These are phyloP conservation scores for Babyrousa celebensis DNA, from an alignment of 2,797 vertebrate genomes.

Conservation along the genomic window DNA sequence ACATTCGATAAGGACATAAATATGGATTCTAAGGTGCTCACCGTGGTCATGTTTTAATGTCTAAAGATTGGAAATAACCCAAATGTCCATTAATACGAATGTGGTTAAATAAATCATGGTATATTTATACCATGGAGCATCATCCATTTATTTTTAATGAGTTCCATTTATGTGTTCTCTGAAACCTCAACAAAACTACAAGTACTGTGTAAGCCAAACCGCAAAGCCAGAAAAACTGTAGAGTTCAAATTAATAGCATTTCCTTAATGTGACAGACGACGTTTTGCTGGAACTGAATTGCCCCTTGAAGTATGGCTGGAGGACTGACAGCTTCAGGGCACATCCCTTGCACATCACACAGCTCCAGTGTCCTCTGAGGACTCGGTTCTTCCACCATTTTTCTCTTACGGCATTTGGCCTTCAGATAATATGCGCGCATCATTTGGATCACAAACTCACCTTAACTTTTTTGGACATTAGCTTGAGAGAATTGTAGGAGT, in stretches of 20 bases:
- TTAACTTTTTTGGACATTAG: background rate
- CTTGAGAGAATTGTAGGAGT: background rate
- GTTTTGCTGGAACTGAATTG: background rate
- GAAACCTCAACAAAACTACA: background rate
- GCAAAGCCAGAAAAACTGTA: background rate
- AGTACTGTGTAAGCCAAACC: background rate
- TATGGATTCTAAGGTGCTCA: background rate
- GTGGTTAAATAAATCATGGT: background rate
- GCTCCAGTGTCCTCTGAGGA: background rate
- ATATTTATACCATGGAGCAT: background rate
- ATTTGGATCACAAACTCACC: background rate
- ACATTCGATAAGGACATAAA: background rate
- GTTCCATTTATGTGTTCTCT: background rate
- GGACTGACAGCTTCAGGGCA: background rate
- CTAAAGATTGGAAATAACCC: background rate
- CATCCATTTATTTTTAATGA: background rate
- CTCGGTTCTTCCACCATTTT: background rate
- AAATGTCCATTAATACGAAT: background rate
- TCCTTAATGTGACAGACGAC: background rate
- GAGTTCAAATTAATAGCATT: constrained; percentile 3
- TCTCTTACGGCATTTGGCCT: background rate
- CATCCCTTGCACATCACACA: no score
- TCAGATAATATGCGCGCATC: background rate
- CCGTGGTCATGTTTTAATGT: background rate
- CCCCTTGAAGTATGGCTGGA: background rate